Conservation (phyloP, 2,888 invertebrate genomes). For the Graphium colonna region DNA sequence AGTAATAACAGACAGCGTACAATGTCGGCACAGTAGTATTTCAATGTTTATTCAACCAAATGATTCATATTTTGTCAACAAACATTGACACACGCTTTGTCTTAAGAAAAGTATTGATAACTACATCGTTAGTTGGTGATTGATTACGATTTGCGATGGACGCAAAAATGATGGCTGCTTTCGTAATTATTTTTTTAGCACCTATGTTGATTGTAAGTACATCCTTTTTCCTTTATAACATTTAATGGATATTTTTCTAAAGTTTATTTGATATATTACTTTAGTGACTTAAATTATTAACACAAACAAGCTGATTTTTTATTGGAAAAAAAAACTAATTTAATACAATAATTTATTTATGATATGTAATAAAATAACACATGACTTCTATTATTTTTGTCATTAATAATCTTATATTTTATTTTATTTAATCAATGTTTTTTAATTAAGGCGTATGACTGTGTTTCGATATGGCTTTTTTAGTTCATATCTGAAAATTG, state of each 20-base stretch:
- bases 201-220: conserved; percentile 35
- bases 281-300: background rate
- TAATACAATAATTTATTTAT: background rate
- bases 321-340: background rate
- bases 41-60: conserved; percentile 25
- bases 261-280: background rate
- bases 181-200: conserved; percentile 34
- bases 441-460: too few relatives aligned
- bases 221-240: background rate
- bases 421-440: too few relatives aligned
- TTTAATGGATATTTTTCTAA: too few relatives aligned
- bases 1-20: too few relatives aligned
- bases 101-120: conserved; percentile 12
- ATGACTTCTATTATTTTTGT: too few relatives aligned
- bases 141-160: conserved; percentile 39
- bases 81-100: conserved; percentile 16
- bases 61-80: conserved; percentile 21
- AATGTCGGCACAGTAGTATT: conserved; percentile 19
- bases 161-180: conserved; percentile 34
- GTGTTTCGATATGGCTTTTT: too few relatives aligned
- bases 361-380: background rate
- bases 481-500: too few relatives aligned
- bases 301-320: background rate
- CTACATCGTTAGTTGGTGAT: conserved; percentile 25
- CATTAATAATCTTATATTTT: too few relatives aligned